Conservation (phyloP, 2,113 vertebrate genomes). For the Beaufortia kweichowensis region DNA sequence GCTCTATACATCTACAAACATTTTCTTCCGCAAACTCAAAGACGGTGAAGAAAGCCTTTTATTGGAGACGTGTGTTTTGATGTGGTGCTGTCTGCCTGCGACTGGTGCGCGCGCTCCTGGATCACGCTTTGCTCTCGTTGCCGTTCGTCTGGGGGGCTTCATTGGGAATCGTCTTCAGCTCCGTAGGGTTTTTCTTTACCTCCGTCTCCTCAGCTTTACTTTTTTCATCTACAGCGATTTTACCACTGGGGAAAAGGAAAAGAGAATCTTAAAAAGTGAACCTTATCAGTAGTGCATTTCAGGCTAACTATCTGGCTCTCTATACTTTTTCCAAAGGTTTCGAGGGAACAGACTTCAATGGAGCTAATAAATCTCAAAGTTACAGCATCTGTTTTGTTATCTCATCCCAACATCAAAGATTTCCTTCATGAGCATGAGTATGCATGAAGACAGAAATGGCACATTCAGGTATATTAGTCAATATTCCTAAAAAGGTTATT, state of each 20-base stretch:
- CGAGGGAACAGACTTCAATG: conserved; percentile 52
- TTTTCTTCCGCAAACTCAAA: conserved; percentile 76
- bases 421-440: conserved; percentile 63
- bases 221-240: conserved; percentile 82
- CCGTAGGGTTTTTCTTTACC: conserved; percentile 78
- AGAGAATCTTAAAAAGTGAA: conserved; percentile 34
- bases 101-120: conserved; percentile 61
- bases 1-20: conserved; percentile 78
- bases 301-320: background rate
- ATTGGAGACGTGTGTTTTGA: conserved; percentile 60
- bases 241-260: conserved; percentile 71
- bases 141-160: conserved; percentile 93
- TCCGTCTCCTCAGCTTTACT: conserved; percentile 76
- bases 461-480: conserved; percentile 9
- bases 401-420: conserved; percentile 65
- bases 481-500: background rate
- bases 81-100: conserved; percentile 66
- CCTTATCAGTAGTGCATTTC: conserved; percentile 13
- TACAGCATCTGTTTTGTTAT: conserved; percentile 67
- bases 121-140: conserved; percentile 97
- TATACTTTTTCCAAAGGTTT: background rate
- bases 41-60: conserved; percentile 78
- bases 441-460: conserved; percentile 53
- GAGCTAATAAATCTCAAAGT: conserved; percentile 73
- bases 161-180: conserved; percentile 92